Base-by-base conservation (phyloP, 2,888 invertebrate genomes). In the Chrysolina haemoptera region DNA sequence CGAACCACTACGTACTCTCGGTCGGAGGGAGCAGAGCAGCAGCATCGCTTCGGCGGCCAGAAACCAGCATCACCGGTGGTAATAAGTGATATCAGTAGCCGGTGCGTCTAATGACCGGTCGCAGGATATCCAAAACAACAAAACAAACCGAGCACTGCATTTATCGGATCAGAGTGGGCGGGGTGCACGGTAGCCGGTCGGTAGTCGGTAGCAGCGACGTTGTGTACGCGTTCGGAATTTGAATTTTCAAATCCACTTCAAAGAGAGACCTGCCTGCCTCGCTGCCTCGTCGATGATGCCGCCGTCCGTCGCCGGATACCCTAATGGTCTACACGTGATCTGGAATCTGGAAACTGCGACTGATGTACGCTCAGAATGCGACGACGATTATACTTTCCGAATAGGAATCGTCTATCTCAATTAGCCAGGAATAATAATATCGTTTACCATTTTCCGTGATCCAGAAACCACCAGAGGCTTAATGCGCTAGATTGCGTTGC, bases 301-400 rank as follows among this genome's bases (percentile, higher is more conserved):
- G 77, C 77, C 81, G 75, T 74, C 76, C 77, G 76, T 83, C 83
- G 86, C 86, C 86, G 86, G 87, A 87, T 87, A 83, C 86, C 86
- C 85, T 87, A 87, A 87, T 87, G 87, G 87, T 82, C 83, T 85
- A 86, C 87, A 87, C 87, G 87, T 87, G 87, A 87, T 86, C 85
- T 85, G 86, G 86, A 85, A 85, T 85, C 85, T 85, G 85, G 85
- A 86, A 84, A 85, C 83, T 79, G 81, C 79, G 77, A 79, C 81
- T 84, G 84, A 85, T 59, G 14, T 85, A 85, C 85, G 85, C 82
- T 86, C 84, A 85, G 84, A 85, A 86, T 86, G 86, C 86, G 86
- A 86, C 85, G 85, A 84, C 81, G 80, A 80, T 81, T 82, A 83
- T 84, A 82, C 83, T 83, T 85, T 84, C 41, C 83, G 84, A 85